A percentile compares a stretch with the other conserved stretches of the same genome.
These are phyloP conservation scores for Perithous albicinctus DNA, from an alignment of 2,888 invertebrate species.

Conservation along the genomic window DNA sequence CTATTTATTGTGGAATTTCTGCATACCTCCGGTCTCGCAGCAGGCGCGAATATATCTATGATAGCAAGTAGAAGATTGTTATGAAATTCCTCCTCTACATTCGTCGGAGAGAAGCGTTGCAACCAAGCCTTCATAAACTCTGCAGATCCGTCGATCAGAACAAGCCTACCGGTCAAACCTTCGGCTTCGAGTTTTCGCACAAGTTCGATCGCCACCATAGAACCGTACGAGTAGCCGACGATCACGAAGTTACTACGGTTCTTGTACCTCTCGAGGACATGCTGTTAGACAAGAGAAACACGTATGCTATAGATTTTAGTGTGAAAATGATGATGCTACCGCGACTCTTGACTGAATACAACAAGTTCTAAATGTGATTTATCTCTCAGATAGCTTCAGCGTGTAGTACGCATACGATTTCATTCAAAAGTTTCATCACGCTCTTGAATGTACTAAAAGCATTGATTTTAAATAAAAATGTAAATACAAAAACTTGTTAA, in stretches of 20 bases:
- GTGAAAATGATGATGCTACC: no score
- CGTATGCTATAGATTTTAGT: no score
- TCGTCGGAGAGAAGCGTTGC: conserved; percentile 85
- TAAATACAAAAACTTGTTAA: no score
- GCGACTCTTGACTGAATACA: no score
- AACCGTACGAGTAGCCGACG: conserved; percentile 96
- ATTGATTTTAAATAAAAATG: no score
- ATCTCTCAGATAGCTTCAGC: no score
- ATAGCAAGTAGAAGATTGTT: conserved; percentile 87
- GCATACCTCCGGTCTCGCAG: conserved; percentile 83
- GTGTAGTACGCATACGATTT: no score
- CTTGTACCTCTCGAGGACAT: conserved; percentile 85
- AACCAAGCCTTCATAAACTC: conserved; percentile 88
- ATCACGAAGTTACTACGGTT: conserved; percentile 87
- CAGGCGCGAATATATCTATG: conserved; percentile 85
- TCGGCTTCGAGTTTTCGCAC: conserved; percentile 89
- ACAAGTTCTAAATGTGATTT: no score
- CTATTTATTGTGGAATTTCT: not conserved
- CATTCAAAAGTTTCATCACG: no score
- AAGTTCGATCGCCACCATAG: conserved; percentile 91
- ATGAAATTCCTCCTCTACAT: conserved; percentile 86
- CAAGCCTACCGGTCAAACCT: conserved; percentile 88
- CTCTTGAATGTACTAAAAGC: no score
- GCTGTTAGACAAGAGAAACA: conserved; percentile 84
- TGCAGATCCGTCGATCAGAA: conserved; percentile 94